Conservation (phyloP, 1,140 invertebrate species). For the Leucophenga varia region DNA sequence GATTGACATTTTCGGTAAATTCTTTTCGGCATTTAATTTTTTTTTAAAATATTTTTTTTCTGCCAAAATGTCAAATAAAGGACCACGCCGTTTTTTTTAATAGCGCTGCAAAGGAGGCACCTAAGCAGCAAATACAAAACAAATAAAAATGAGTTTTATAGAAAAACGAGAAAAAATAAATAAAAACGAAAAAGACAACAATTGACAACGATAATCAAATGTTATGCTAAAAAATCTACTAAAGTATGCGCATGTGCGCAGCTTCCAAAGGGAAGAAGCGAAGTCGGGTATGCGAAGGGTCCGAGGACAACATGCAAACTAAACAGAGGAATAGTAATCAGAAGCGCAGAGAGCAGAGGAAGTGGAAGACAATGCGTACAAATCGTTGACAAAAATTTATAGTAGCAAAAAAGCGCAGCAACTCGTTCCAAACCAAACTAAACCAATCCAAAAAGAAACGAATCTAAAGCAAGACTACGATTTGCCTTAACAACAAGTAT, state of each 20-base stretch:
- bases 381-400: conserved; percentile 56
- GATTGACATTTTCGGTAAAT: conserved; percentile 47
- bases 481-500: too few relatives aligned
- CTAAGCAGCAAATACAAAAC: too few relatives aligned
- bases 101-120: too few relatives aligned
- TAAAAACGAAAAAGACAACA: conserved; percentile 35
- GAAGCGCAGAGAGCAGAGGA: conserved; percentile 1
- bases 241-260: conserved; percentile 5
- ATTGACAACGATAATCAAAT: conserved; percentile 50
- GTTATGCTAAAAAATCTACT: conserved; percentile 48
- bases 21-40: too few relatives aligned
- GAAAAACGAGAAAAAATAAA: neutral
- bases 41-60: too few relatives aligned
- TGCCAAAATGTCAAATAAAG: conserved; percentile 25
- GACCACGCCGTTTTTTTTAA: conserved; percentile 7
- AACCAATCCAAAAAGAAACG: neutral
- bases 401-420: conserved; percentile 32
- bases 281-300: neutral
- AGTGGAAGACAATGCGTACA: conserved; percentile 47
- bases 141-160: neutral
- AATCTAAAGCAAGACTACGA: neutral
- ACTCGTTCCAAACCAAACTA: too few relatives aligned
- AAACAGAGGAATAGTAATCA: neutral
- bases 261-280: neutral
- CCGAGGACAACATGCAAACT: neutral